Base-by-base conservation (phyloP, 2,113 vertebrate species). In the Ceyx cyanopectus region DNA sequence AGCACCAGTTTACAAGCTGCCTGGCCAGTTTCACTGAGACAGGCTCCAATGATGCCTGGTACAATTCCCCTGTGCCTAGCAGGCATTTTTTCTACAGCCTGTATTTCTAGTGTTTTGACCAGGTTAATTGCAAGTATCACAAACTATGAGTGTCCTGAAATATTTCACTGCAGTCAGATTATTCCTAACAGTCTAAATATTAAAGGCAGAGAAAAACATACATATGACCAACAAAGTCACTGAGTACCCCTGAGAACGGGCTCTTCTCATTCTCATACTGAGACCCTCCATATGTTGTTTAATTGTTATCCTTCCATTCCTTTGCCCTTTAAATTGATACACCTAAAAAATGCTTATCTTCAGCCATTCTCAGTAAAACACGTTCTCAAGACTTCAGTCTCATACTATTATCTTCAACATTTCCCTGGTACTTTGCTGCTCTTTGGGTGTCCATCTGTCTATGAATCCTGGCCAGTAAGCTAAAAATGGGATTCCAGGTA, bases 401-500 rank as follows among this genome's bases (percentile, higher is more conserved):
- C 37, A 10, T 37, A 37, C 37, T 37, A 37, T 37, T 74, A 75
- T 27, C 27, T 70, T 76, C 83, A 89, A 82, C 26, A 74, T 50
- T 83, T 77, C 32, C 17, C 43, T n/a, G 20, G 11, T 60, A 63
- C 63, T 92, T 85, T 78, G 14, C 18, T 81, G 48, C 14, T 45
- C 34, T 77, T 74, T 78, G 26, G 14, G 16, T 65, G 65, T 68
- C 68, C 65, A 67, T 12, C 18, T 0, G 0, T 82, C 29, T 88
- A 68, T 40, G 14, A 57, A 83, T 74, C 61, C 79, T 51, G 51
- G 50, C 46, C 60, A 88, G 68, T 8, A 67, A 60, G 22, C 87
- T 94, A 91, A 81, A 94, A 91, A 80, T 3, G 18, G 68, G 91
- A 90, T 88, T 94, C 76, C 68, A 95, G 73, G 85, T 94, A 88